phyloP scores from a whole-genome alignment of 2,888 invertebrate species.

The Diadegma fenestrale region DNA sequence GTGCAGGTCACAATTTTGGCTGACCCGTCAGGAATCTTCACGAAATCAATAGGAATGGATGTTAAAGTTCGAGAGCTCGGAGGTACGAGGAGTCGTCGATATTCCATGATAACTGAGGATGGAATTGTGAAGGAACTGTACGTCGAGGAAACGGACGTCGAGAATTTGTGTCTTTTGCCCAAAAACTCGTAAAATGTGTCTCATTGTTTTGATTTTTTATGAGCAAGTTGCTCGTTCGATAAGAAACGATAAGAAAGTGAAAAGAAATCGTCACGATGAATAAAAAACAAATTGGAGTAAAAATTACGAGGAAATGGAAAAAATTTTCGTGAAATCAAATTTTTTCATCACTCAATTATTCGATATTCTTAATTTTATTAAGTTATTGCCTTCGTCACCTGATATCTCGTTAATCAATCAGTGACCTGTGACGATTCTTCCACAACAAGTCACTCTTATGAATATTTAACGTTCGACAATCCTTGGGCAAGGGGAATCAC shows the following conservation, averaged over 20 bases:
- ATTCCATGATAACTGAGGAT: slow-evolving; percentile 85
- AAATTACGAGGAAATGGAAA: neutral
- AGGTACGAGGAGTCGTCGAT: slow-evolving; percentile 85
- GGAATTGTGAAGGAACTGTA: slow-evolving; percentile 85
- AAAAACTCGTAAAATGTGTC: slow-evolving; percentile 1
- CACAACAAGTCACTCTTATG: slow-evolving; percentile 15
- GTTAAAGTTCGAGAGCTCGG: slow-evolving; percentile 84
- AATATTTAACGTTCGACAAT: slow-evolving; percentile 50
- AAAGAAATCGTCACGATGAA: neutral
- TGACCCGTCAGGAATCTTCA: slow-evolving; percentile 85
- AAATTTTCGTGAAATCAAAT: neutral
- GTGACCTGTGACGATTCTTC: slow-evolving; percentile 31
- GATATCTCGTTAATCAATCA: slow-evolving; percentile 35
- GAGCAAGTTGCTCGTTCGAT: neutral
- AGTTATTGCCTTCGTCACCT: slow-evolving; percentile 18
- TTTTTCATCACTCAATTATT: neutral
- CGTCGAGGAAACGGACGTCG: slow-evolving; percentile 79
- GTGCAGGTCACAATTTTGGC: slow-evolving; percentile 84
- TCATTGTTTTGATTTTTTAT: neutral
- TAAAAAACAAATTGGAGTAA: neutral
- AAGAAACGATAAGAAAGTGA: neutral
- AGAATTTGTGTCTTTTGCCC: slow-evolving; percentile 66
- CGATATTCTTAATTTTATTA: too few relatives aligned
- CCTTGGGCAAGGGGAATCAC: slow-evolving; percentile 44
- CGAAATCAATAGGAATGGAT: slow-evolving; percentile 84